Evolutionary conservation across 2,888 invertebrate genomes (phyloP).

Genomic region (Anodontia alba): DNA sequence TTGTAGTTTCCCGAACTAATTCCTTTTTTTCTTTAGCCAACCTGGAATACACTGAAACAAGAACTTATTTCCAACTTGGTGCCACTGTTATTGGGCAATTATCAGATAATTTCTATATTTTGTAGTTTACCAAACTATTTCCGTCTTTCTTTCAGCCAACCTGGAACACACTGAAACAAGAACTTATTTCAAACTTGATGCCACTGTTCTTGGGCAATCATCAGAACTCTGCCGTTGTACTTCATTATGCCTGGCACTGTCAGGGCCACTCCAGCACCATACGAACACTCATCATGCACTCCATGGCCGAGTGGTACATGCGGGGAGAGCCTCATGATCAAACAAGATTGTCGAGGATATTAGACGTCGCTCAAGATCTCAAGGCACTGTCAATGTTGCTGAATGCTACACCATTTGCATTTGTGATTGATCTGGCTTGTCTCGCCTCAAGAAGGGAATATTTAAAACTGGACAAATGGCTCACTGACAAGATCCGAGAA

Average conservation of each 20-base stretch:
- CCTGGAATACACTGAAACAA: slow-evolving; percentile 88
- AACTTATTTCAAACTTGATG: slow-evolving; percentile 94
- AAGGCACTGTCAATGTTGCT: slow-evolving; percentile 95
- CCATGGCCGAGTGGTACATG: slow-evolving; percentile 99
- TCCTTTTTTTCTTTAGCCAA: slow-evolving; percentile 64
- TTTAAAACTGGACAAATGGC: slow-evolving; percentile 99
- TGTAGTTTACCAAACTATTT: too few species aligned
- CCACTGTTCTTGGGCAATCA: slow-evolving; percentile 98
- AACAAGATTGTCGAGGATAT: slow-evolving; percentile 95
- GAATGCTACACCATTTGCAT: slow-evolving; percentile 91
- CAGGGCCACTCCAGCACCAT: slow-evolving; percentile 83
- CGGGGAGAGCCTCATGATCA: slow-evolving; percentile 94
- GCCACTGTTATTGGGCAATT: slow-evolving; percentile 96
- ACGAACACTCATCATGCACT: slow-evolving; percentile 90
- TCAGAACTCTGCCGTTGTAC: slow-evolving; percentile 97
- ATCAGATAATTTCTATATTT: too few species aligned
- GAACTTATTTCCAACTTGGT: slow-evolving; percentile 95
- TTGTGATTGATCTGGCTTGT: slow-evolving; percentile 99
- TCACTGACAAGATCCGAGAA: slow-evolving; percentile 97
- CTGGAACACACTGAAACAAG: slow-evolving; percentile 88
- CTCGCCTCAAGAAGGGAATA: slow-evolving; percentile 98
- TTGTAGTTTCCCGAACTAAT: too few species aligned
- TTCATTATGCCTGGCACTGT: slow-evolving; percentile 98
- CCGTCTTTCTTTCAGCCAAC: slow-evolving; percentile 69
- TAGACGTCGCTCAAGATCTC: slow-evolving; percentile 97